phyloP scores from a whole-genome alignment of 2,797 vertebrate genomes.

The Smutsia gigantea region DNA sequence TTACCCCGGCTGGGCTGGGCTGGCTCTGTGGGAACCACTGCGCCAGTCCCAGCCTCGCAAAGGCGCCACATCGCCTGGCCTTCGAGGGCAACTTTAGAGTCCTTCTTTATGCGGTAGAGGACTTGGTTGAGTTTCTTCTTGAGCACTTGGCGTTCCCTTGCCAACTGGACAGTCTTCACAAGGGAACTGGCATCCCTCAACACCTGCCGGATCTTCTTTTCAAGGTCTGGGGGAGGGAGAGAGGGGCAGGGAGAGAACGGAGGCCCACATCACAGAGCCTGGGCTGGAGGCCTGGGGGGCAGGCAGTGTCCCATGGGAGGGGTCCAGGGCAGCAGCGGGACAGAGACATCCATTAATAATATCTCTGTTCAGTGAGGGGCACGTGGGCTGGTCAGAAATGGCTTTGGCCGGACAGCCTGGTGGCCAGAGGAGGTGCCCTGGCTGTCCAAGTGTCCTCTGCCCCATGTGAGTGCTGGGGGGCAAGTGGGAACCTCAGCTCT shows the following conservation, averaged over 20 bases:
- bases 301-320: background rate
- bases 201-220: constrained; percentile 44
- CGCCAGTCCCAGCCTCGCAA: accelerated
- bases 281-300: accelerated
- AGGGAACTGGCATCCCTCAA: background rate
- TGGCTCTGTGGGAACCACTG: accelerated
- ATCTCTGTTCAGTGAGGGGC: background rate
- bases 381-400: accelerated
- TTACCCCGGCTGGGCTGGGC: background rate
- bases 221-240: constrained; percentile 23
- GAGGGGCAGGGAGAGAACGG: background rate
- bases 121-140: constrained; percentile 45
- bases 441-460: background rate
- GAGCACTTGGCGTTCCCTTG: constrained; percentile 9
- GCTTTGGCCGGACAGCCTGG: background rate
- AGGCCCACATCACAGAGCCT: accelerated
- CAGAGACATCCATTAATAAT: accelerated
- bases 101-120: constrained; percentile 25
- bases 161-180: background rate
- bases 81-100: background rate
- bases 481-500: background rate
- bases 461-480: background rate
- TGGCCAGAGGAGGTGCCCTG: background rate
- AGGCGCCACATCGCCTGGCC: background rate
- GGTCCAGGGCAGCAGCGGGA: background rate